phyloP scores from a whole-genome alignment of 2,113 vertebrate species.

The Rhombomys opimus region DNA sequence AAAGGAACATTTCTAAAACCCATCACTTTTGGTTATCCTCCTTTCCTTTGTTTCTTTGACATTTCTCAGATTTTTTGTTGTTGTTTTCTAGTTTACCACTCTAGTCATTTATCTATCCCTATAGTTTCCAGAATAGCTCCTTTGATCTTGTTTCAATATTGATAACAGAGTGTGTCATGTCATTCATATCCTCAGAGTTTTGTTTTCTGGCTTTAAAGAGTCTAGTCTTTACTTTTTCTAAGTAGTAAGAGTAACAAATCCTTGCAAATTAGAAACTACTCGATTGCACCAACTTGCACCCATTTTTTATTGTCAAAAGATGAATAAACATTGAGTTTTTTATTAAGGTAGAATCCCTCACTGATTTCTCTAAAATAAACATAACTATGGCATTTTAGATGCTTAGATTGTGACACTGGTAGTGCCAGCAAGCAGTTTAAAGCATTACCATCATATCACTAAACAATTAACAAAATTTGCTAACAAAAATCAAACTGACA shows the following conservation, averaged over 20 bases:
- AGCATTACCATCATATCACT: background rate
- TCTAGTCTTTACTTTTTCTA: background rate
- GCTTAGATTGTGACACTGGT: background rate
- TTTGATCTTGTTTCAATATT: slow-evolving; percentile 2
- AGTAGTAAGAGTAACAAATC: background rate
- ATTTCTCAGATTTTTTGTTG: background rate
- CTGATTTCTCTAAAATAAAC: background rate
- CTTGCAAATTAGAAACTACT: background rate
- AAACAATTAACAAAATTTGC: background rate
- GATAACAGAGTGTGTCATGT: background rate
- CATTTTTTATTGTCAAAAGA: background rate
- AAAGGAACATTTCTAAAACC: background rate
- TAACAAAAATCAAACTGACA: background rate
- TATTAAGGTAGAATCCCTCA: background rate
- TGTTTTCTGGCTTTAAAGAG: background rate
- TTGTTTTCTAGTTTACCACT: background rate
- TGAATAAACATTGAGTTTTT: background rate
- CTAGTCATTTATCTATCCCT: background rate
- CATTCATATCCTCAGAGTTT: background rate
- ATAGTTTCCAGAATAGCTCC: background rate
- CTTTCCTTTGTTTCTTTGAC: background rate
- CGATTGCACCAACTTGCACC: background rate
- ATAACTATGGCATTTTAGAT: background rate
- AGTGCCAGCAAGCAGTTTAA: background rate
- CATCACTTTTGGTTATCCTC: background rate